These are phyloP conservation scores for Trematomus bernacchii DNA, from an alignment of 2,797 vertebrate genomes.

Conservation along the genomic window DNA sequence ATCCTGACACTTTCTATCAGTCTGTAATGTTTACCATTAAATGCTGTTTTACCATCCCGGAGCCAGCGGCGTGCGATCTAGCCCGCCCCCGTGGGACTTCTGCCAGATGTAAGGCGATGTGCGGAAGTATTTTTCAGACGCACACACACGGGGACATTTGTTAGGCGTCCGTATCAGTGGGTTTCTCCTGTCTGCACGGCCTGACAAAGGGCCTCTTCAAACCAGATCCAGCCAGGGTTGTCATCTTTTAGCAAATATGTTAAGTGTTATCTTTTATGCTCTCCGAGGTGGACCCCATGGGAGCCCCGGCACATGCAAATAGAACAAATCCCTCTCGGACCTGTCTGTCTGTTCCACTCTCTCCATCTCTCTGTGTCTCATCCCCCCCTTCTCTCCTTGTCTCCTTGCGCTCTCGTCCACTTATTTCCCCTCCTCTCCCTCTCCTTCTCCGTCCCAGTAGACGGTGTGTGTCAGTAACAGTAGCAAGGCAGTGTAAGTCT, in stretches of 20 bases:
- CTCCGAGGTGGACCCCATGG: constrained; percentile 90
- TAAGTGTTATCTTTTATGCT: constrained; percentile 99
- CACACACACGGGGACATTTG: constrained; percentile 82
- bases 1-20: constrained; percentile 82
- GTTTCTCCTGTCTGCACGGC: constrained; percentile 89
- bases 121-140: constrained; percentile 81
- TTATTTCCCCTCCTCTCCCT: constrained; percentile 77
- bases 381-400: constrained; percentile 43
- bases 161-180: constrained; percentile 89
- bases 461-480: constrained; percentile 75
- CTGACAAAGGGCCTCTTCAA: constrained; percentile 93
- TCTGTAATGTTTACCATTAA: constrained; percentile 94
- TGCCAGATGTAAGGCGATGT: constrained; percentile 91
- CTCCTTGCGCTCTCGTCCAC: constrained; percentile 73
- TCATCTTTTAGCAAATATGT: constrained; percentile 99
- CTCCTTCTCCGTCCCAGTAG: constrained; percentile 61
- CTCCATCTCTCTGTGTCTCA: constrained; percentile 74
- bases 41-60: constrained; percentile 88
- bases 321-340: constrained; percentile 94
- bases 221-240: constrained; percentile 95
- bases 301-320: constrained; percentile 94
- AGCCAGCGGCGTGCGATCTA: constrained; percentile 89
- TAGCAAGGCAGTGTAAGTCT: constrained; percentile 62
- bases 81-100: constrained; percentile 89
- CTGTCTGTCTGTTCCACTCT: constrained; percentile 86